These are phyloP conservation scores for Synodontis membranacea DNA, from an alignment of 2,113 vertebrate species.

Conservation along the genomic window DNA sequence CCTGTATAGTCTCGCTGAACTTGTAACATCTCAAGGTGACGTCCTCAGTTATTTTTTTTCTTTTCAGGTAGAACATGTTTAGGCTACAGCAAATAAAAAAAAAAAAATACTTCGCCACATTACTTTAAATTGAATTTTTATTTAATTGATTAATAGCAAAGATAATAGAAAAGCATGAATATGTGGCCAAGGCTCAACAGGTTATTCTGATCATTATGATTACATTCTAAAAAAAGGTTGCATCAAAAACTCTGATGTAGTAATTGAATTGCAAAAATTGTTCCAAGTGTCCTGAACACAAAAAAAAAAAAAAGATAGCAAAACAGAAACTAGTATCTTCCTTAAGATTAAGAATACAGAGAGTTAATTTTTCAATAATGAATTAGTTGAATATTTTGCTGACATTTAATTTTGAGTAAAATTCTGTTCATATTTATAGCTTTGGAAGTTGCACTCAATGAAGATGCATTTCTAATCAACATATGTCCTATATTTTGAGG, in stretches of 20 bases:
- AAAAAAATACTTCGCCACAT: too few species aligned
- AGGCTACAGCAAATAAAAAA: too few species aligned
- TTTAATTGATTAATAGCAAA: background rate
- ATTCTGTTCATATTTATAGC: background rate
- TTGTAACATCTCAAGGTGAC: background rate
- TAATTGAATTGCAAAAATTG: background rate
- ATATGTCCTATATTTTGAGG: background rate
- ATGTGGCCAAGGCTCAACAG: background rate
- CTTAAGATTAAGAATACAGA: background rate
- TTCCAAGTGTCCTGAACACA: background rate
- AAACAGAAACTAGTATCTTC: background rate
- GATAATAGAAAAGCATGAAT: background rate
- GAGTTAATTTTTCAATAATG: background rate
- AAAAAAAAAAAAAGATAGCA: too few species aligned
- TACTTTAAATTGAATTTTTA: background rate
- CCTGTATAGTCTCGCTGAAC: background rate
- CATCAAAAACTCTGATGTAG: background rate
- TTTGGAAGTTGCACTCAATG: background rate
- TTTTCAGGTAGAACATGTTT: background rate
- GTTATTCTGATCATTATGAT: background rate
- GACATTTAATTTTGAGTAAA: background rate
- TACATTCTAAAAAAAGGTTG: background rate
- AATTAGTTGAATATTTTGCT: background rate
- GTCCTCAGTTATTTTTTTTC: background rate
- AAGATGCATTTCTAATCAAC: background rate